A percentile compares a stretch with the other conserved stretches of the same genome.
Evolutionary conservation across 2,888 invertebrate genomes (phyloP).

Genomic region (Netelia virgata): DNA sequence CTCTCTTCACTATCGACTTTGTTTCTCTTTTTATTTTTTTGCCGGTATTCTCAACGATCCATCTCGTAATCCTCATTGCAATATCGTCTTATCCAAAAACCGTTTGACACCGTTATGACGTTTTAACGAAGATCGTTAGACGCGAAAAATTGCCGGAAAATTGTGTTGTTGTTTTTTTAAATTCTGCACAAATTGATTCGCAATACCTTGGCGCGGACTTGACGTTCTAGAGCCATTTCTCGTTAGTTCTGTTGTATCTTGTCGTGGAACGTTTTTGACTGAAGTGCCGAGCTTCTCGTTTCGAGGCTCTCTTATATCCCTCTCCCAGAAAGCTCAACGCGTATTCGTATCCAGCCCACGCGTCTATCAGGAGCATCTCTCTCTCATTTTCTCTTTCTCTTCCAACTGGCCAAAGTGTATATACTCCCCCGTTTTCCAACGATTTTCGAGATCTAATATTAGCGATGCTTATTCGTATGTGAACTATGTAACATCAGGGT

Average conservation of each 20-base stretch:
- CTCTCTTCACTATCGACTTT: neutral
- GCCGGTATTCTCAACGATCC: neutral
- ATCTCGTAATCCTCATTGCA: neutral
- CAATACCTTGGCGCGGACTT: constrained; percentile 94
- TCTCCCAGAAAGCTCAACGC: constrained; percentile 69
- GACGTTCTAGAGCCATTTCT: constrained; percentile 96
- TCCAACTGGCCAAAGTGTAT: constrained; percentile 59
- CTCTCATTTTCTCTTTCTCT: constrained; percentile 32
- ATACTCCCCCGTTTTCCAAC: constrained; percentile 67
- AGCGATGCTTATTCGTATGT: constrained; percentile 70
- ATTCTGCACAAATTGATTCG: constrained; percentile 44
- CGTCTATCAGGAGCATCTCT: constrained; percentile 76
- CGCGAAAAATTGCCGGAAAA: constrained; percentile 15
- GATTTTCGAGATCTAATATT: constrained; percentile 80
- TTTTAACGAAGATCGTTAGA: constrained; percentile 17
- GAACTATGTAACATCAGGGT: neutral
- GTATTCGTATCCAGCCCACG: constrained; percentile 77
- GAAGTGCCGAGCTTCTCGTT: constrained; percentile 77
- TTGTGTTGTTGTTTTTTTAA: neutral
- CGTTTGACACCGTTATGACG: neutral
- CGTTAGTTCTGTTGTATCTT: constrained; percentile 61
- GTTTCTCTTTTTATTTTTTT: neutral
- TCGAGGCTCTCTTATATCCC: constrained; percentile 80
- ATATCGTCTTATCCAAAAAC: neutral
- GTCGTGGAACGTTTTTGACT: constrained; percentile 73